Evolutionary conservation across 2,113 vertebrate species (phyloP).

Genomic region (Reinhardtius hippoglossoides): DNA sequence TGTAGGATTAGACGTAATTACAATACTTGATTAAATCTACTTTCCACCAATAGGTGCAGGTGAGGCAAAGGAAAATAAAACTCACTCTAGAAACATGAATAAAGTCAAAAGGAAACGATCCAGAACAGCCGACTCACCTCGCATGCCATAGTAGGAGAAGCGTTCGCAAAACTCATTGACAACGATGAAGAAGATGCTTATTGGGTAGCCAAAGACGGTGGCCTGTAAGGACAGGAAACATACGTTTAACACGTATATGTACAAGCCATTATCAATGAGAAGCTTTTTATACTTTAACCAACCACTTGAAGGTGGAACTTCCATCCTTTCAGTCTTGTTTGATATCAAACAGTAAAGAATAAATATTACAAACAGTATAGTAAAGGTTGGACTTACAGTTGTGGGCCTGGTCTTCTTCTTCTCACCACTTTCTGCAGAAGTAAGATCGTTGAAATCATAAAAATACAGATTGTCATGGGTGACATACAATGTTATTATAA

Average conservation of each 20-base stretch:
- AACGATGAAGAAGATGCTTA: slow-evolving; percentile 96
- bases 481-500: too few relatives aligned
- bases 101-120: background rate
- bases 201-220: slow-evolving; percentile 83
- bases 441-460: background rate
- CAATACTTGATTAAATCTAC: too few relatives aligned
- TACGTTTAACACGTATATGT: too few relatives aligned
- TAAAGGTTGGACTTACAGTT: slow-evolving; percentile 59
- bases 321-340: too few relatives aligned
- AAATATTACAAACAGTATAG: background rate
- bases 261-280: too few relatives aligned
- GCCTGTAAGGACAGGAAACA: slow-evolving; percentile 33
- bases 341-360: too few relatives aligned
- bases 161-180: slow-evolving; percentile 97
- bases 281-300: too few relatives aligned
- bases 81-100: too few relatives aligned
- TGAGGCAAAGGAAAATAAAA: too few relatives aligned
- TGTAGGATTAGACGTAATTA: too few relatives aligned
- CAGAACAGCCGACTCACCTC: slow-evolving; percentile 80
- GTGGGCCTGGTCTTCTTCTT: slow-evolving; percentile 44
- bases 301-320: background rate
- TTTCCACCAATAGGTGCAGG: too few relatives aligned
- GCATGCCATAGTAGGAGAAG: slow-evolving; percentile 99
- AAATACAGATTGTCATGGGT: too few relatives aligned
- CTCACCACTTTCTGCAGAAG: slow-evolving; percentile 35